These are phyloP conservation scores for Leucoraja ocellata DNA, from an alignment of 2,797 vertebrate genomes.

Conservation along the genomic window DNA sequence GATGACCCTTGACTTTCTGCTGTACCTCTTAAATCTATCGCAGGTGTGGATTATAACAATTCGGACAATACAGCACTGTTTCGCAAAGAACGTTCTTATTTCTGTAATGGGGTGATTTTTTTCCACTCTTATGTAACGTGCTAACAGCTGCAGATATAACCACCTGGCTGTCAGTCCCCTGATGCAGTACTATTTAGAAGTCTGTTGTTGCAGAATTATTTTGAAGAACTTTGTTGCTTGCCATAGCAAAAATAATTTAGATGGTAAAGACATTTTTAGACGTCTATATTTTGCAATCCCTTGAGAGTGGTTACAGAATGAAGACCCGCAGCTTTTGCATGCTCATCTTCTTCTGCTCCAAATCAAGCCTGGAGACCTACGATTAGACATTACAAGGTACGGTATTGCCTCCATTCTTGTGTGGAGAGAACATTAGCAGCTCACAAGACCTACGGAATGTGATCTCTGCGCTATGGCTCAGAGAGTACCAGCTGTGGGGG, in stretches of 20 bases:
- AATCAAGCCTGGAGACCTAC: neutral
- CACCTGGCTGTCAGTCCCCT: constrained; percentile 51
- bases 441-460: neutral
- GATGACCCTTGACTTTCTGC: constrained; percentile 51
- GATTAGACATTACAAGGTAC: no score
- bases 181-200: constrained; percentile 35
- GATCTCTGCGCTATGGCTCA: neutral
- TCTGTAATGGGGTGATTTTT: constrained; percentile 50
- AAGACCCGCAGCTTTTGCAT: neutral
- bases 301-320: neutral
- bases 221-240: constrained; percentile 15
- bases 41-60: constrained; percentile 54
- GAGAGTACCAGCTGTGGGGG: neutral
- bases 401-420: neutral
- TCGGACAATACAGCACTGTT: constrained; percentile 57
- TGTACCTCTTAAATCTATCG: constrained; percentile 59
- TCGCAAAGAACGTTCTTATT: constrained; percentile 53
- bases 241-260: neutral
- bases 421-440: neutral
- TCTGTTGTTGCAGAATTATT: constrained; percentile 6
- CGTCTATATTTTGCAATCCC: neutral
- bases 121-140: constrained; percentile 53
- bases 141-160: constrained; percentile 56
- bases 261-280: constrained; percentile 10
- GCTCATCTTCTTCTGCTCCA: neutral